Evolutionary conservation across 2,113 vertebrate genomes (phyloP).

Genomic region (Dasypus novemcinctus): DNA sequence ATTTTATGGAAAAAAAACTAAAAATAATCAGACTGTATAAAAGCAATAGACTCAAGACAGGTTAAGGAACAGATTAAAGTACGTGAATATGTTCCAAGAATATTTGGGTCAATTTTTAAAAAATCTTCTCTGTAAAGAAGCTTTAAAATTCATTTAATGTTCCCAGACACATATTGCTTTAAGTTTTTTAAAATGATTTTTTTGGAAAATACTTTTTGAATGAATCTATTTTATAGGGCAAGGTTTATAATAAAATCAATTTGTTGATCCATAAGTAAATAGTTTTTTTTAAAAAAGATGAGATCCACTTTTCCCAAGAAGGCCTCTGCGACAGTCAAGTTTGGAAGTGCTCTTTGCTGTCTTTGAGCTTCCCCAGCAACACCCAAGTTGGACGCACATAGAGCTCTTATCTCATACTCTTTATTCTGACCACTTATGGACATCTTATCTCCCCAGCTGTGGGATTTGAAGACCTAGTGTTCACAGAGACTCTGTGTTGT

Average conservation of each 20-base stretch:
- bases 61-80: not conserved
- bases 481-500: not conserved
- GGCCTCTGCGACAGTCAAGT: not conserved
- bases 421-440: not conserved
- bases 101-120: not conserved
- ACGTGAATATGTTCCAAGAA: not conserved
- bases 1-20: not conserved
- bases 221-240: not conserved
- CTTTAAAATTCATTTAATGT: not conserved
- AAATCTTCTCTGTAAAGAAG: not conserved
- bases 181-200: not conserved
- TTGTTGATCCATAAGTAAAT: not conserved
- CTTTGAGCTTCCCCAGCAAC: not conserved
- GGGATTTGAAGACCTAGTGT: too few relatives aligned
- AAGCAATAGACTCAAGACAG: not conserved
- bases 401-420: not conserved
- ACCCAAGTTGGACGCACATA: rapidly evolving
- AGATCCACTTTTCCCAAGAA: not conserved
- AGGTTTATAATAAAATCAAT: not conserved
- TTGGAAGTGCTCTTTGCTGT: not conserved
- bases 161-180: not conserved
- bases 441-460: not conserved
- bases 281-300: not conserved
- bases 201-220: not conserved
- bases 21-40: not conserved